Evolutionary conservation across 2,888 invertebrate genomes (phyloP).

Genomic region (Acanthosepion esculentum): DNA sequence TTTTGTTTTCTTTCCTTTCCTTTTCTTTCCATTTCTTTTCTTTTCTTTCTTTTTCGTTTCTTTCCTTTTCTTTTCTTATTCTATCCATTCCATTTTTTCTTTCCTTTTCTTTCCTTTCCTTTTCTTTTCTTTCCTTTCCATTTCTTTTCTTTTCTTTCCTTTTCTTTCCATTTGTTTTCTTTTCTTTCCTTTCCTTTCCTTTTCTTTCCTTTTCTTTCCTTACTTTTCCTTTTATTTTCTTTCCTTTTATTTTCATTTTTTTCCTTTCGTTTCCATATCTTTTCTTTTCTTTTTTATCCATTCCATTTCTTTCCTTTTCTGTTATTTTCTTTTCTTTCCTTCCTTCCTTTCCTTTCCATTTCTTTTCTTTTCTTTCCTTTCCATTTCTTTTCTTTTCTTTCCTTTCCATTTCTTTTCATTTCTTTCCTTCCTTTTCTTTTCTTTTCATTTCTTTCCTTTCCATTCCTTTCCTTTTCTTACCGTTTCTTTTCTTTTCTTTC

Average conservation of each 20-base stretch:
- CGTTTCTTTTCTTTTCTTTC: not conserved
- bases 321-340: not conserved
- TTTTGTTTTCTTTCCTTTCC: not conserved
- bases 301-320: not conserved
- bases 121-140: not conserved
- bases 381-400: not conserved
- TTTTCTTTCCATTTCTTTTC: not conserved
- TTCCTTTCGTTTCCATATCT: not conserved
- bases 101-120: not conserved
- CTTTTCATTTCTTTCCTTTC: not conserved
- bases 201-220: no score
- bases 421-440: not conserved
- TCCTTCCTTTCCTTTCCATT: not conserved
- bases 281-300: not conserved
- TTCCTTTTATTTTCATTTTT: not conserved
- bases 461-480: not conserved
- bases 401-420: not conserved
- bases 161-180: no score
- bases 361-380: not conserved
- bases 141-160: no score
- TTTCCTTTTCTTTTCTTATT: no score
- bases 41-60: no score
- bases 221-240: not conserved
- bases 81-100: no score
- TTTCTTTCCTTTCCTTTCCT: not conserved